Conservation (phyloP, 2,113 vertebrate genomes). For the Chinchilla lanigera region DNA sequence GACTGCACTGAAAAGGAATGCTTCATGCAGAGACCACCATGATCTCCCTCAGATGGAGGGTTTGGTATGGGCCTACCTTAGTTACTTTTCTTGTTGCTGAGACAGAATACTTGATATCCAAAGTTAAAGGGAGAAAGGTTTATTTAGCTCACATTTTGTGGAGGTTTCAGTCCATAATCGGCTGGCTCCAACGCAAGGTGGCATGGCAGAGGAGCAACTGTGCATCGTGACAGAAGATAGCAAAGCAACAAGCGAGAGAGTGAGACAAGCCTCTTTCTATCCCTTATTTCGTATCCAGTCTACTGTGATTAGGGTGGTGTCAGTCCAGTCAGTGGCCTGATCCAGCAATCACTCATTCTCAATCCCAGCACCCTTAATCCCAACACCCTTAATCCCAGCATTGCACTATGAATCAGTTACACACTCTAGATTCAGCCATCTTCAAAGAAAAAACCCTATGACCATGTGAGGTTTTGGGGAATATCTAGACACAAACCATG, state of each 20-base stretch:
- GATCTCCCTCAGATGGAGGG: not conserved
- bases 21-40: not conserved
- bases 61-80: not conserved
- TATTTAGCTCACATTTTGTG: not conserved
- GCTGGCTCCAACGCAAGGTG: not conserved
- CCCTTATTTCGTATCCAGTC: not conserved
- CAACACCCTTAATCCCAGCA: no score
- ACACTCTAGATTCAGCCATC: not conserved
- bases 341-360: not conserved
- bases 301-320: not conserved
- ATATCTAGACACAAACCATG: not conserved
- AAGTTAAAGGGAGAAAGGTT: not conserved
- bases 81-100: not conserved
- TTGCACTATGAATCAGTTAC: not conserved
- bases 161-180: not conserved
- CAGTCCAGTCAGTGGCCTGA: not conserved
- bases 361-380: not conserved
- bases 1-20: not conserved
- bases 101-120: not conserved
- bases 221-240: not conserved
- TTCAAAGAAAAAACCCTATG: not conserved
- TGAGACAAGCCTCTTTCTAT: not conserved
- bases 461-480: not conserved
- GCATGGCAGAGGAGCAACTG: not conserved
- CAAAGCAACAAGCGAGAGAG: not conserved